Conservation (phyloP, 2,888 invertebrate species). For the Ligdia adustata region DNA sequence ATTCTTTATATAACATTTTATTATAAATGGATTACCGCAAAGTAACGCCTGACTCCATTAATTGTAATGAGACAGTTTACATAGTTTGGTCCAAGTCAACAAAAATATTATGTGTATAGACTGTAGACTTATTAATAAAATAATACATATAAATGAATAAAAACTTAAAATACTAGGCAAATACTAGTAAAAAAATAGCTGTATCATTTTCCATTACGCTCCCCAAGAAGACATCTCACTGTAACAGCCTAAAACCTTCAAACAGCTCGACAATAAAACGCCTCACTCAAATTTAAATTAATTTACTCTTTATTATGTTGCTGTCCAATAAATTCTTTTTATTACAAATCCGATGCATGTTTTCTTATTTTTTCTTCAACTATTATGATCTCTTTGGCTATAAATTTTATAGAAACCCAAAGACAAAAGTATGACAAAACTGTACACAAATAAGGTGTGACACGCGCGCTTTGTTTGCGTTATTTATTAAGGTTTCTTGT, state of each 20-base stretch:
- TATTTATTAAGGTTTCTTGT: conserved; percentile 72
- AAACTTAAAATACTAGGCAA: too few species aligned
- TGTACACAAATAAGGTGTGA: conserved; percentile 74
- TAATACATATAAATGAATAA: too few species aligned
- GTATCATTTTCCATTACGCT: too few species aligned
- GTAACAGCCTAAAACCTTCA: conserved; percentile 19
- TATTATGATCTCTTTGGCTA: conserved; percentile 45
- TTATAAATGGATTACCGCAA: too few species aligned
- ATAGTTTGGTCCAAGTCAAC: too few species aligned
- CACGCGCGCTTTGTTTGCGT: conserved; percentile 68
- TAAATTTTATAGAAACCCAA: conserved; percentile 45
- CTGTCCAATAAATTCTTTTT: conserved; percentile 26
- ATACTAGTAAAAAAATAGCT: too few species aligned
- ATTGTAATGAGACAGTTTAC: too few species aligned
- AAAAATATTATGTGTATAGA: too few species aligned
- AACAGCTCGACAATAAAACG: conserved; percentile 37
- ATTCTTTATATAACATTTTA: too few species aligned
- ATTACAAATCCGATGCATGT: conserved; percentile 21
- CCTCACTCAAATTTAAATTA: conserved; percentile 38
- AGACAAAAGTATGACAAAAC: conserved; percentile 70
- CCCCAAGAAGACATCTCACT: conserved; percentile 8
- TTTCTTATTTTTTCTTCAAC: conserved; percentile 31
- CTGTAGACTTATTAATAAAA: too few species aligned
- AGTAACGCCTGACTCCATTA: too few species aligned
- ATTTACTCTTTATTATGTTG: conserved; percentile 33